These are phyloP conservation scores for Volucella inanis DNA, from an alignment of 2,888 invertebrate species.

Conservation along the genomic window DNA sequence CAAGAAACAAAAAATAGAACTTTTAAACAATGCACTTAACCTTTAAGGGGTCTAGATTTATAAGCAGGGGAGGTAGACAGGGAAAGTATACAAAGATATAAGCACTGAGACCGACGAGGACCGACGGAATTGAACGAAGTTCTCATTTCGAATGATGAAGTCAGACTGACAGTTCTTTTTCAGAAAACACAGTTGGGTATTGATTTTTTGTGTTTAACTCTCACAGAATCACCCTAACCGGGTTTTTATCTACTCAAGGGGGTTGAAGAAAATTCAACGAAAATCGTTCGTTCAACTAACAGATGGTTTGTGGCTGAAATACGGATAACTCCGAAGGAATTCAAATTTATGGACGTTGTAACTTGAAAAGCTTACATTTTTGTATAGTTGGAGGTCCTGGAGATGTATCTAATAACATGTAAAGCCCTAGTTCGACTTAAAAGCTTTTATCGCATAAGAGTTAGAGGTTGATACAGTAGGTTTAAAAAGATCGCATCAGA, in stretches of 20 bases:
- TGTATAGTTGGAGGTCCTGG: no score
- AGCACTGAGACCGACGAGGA: slow-evolving; percentile 60
- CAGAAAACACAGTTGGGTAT: slow-evolving; percentile 40
- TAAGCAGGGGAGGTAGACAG: slow-evolving; percentile 17
- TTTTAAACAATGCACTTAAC: slow-evolving; percentile 58
- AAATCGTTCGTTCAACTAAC: slow-evolving; percentile 2
- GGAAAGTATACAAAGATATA: slow-evolving; percentile 51
- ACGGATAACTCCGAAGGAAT: neutral
- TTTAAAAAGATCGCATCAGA: no score
- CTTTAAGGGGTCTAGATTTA: slow-evolving; percentile 22
- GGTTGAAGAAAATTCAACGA: slow-evolving; percentile 29
- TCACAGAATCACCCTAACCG: neutral
- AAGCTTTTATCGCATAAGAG: no score
- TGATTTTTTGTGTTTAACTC: slow-evolving; percentile 30
- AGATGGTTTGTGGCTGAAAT: slow-evolving; percentile 26
- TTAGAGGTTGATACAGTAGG: no score
- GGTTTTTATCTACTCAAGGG: slow-evolving; percentile 2
- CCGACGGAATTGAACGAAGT: slow-evolving; percentile 49
- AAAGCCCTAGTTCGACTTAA: no score
- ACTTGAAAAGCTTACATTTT: no score
- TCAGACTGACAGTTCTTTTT: slow-evolving; percentile 69
- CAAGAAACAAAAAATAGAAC: neutral
- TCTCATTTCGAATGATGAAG: slow-evolving; percentile 71
- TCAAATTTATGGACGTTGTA: neutral
- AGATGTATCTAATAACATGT: no score